phyloP scores from a whole-genome alignment of 2,113 vertebrate species.

The Engystomops pustulosus region DNA sequence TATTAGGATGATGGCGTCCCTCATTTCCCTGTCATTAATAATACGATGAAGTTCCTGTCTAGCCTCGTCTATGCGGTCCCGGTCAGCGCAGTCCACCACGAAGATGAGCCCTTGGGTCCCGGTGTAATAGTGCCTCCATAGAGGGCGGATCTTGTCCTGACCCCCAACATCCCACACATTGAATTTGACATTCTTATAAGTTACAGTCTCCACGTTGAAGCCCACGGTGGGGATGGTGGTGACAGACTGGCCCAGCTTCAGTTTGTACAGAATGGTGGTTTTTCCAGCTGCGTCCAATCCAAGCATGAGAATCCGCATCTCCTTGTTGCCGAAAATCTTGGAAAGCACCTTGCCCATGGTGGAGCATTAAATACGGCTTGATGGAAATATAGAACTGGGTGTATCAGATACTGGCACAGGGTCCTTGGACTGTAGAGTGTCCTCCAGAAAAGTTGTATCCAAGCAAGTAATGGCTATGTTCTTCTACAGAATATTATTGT shows the following conservation, averaged over 20 bases:
- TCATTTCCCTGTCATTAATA: constrained; percentile 98
- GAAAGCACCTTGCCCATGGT: constrained; percentile 99
- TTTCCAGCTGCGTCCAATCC: constrained; percentile 97
- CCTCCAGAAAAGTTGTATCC: neutral
- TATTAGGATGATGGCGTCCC: constrained; percentile 99
- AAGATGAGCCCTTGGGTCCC: constrained; percentile 98
- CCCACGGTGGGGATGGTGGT: constrained; percentile 98
- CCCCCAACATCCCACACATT: constrained; percentile 99
- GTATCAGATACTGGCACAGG: neutral
- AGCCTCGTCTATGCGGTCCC: constrained; percentile 97
- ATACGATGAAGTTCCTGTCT: constrained; percentile 98
- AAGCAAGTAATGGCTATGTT: neutral
- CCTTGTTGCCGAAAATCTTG: constrained; percentile 99
- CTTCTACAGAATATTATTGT: too few relatives aligned
- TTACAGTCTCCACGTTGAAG: constrained; percentile 99
- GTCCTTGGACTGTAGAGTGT: neutral
- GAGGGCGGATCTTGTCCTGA: constrained; percentile 97
- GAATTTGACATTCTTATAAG: constrained; percentile 99
- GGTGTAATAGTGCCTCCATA: constrained; percentile 99
- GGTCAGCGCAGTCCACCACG: constrained; percentile 98
- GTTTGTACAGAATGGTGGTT: constrained; percentile 98
- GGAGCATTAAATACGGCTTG: constrained; percentile 77
- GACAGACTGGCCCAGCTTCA: constrained; percentile 98
- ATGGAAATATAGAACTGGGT: neutral
- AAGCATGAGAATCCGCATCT: constrained; percentile 99